phyloP scores from a whole-genome alignment of 2,797 vertebrate species.

The Melanotaenia parkinsoni region DNA sequence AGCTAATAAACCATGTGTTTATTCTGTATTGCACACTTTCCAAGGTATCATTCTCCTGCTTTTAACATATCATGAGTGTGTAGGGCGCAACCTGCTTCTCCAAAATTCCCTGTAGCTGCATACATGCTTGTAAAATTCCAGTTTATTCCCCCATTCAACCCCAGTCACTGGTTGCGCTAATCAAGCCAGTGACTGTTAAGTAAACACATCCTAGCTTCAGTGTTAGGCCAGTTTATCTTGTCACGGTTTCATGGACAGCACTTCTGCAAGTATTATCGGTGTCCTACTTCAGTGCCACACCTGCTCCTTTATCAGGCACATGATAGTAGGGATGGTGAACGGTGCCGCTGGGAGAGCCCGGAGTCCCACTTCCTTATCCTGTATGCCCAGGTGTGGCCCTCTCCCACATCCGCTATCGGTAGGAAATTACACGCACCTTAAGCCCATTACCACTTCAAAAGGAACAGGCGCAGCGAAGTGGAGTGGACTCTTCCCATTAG shows the following conservation, averaged over 20 bases:
- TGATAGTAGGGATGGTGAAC: conserved; percentile 58
- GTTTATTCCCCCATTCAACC: conserved; percentile 42
- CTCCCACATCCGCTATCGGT: conserved; percentile 69
- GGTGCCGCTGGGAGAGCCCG: conserved; percentile 48
- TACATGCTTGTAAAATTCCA: conserved; percentile 17
- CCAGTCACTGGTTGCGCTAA: conserved; percentile 42
- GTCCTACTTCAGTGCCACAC: conserved; percentile 65
- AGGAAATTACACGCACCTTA: conserved; percentile 80
- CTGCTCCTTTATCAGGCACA: conserved; percentile 73
- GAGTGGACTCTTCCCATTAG: conserved; percentile 64
- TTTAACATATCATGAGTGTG: conserved; percentile 20
- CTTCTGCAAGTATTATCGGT: conserved; percentile 67
- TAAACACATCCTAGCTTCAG: conserved; percentile 52
- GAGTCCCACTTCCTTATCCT: conserved; percentile 75
- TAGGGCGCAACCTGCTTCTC: conserved; percentile 12
- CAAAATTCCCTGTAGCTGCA: conserved; percentile 24
- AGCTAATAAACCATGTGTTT: conserved; percentile 20
- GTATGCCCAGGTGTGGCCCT: conserved; percentile 71
- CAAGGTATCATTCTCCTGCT: conserved; percentile 21
- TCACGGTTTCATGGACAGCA: conserved; percentile 59
- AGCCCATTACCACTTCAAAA: conserved; percentile 80
- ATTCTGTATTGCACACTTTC: conserved; percentile 8
- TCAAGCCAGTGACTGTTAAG: conserved; percentile 54
- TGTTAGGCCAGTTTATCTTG: conserved; percentile 57
- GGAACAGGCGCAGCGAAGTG: conserved; percentile 55